Base-by-base conservation (phyloP, 2,888 invertebrate species). In the Prostheceraeus crozeri region DNA sequence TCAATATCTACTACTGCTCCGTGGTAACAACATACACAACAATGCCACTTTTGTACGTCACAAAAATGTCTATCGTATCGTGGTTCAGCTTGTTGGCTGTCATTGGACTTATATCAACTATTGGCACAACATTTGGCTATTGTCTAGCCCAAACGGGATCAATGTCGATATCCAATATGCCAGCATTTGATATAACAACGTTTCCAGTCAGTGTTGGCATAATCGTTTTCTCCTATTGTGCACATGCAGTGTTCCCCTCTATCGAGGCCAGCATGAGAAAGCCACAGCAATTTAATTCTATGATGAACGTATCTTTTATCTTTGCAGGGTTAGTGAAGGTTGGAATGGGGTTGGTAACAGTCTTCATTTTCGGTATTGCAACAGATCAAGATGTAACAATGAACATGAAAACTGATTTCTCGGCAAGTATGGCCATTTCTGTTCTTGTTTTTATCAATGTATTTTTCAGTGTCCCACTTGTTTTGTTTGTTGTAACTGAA, bases 1-100 rank as follows among this genome's bases (percentile, higher is more conserved):
- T 56, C 4, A 35, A 56, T 23, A 56, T 56, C 3, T 56, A 56
- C 23, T 56, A 56, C 35, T 56, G 56, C 16, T 45, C 35, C 6
- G 23, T 56, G 3, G 35, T 56, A 4, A n/a, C 19, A 3, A 56
- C 56, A 11, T 56, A 56, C 21, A 23, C 56, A 3, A 35, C 35
- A 23, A 23, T 56, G 4, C 60, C 60, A 28, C 28, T 59, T 1
- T 23, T 36, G 1, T 40, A 60, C 35, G n/a, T 60, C 14, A 60
- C 59, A n/a, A 10, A 40, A 60, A 60, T 59, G 59, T 60, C 59
- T 14, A 28, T 59, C 23, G 40, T 59, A n/a, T 60, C 60, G 6
- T 59, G 60, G 60, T 59, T 59, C 40, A 59, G 60, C 31, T 21
- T 59, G 14, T 21, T 59, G 16, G 60, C 60, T 3, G 60, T 59